phyloP scores from a whole-genome alignment of 2,797 vertebrate genomes.

The Protonibea diacanthus region DNA sequence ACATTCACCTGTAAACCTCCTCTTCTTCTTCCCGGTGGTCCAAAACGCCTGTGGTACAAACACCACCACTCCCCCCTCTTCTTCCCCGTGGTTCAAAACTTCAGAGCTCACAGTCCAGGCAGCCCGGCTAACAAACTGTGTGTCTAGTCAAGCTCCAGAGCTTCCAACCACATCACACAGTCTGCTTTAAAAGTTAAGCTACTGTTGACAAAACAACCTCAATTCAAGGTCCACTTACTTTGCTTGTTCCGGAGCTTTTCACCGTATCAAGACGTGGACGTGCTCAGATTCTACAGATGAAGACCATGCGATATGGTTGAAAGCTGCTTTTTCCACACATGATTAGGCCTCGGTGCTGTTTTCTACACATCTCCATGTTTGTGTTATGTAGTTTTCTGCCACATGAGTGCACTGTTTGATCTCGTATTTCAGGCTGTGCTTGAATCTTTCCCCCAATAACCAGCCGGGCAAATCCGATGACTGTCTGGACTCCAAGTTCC shows the following conservation, averaged over 20 bases:
- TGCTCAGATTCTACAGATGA: background rate
- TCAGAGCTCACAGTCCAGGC: no score
- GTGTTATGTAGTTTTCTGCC: conserved; percentile 37
- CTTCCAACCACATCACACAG: background rate
- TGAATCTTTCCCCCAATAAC: background rate
- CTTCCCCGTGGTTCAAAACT: no score
- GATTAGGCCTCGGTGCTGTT: background rate
- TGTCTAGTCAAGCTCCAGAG: background rate
- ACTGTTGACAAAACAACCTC: background rate
- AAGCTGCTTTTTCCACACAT: background rate
- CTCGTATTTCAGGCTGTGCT: conserved; percentile 9
- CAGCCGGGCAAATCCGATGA: background rate
- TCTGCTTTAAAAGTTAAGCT: background rate
- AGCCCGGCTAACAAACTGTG: no score
- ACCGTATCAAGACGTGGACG: background rate
- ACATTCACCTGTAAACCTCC: no score
- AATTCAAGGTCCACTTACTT: background rate
- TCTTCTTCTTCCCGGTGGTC: no score
- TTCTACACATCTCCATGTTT: background rate
- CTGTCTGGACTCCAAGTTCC: background rate
- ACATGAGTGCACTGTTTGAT: conserved; percentile 60
- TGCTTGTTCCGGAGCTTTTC: background rate
- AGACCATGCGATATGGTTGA: background rate
- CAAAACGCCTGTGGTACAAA: no score
- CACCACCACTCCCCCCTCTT: no score